Conservation (phyloP, 2,113 vertebrate genomes). For the Panthera uncia region DNA sequence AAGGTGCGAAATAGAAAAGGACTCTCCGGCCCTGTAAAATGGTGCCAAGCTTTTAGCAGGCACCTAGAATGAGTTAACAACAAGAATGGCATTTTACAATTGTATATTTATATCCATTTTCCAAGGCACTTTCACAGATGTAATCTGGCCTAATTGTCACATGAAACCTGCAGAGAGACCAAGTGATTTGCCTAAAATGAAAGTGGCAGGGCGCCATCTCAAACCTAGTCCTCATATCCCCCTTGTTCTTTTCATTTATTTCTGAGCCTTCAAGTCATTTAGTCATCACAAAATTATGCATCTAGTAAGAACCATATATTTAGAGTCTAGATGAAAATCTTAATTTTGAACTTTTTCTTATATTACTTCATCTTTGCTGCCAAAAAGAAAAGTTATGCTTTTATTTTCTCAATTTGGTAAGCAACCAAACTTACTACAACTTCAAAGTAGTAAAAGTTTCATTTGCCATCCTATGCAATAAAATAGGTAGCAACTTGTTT, state of each 20-base stretch:
- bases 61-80: neutral
- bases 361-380: conserved; percentile 3
- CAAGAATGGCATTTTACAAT: neutral
- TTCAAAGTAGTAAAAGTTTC: neutral
- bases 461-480: neutral
- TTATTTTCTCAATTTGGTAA: neutral
- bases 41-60: neutral
- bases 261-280: neutral
- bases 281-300: neutral
- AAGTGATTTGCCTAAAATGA: neutral
- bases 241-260: neutral
- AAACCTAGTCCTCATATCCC: neutral
- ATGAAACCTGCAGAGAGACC: neutral
- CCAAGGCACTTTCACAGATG: neutral
- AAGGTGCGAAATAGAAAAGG: neutral
- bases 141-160: neutral
- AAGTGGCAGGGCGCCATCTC: neutral
- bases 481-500: neutral
- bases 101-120: neutral
- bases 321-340: neutral
- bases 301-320: neutral
- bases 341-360: conserved; percentile 23
- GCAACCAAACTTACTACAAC: neutral
- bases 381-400: neutral
- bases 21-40: neutral